These are phyloP conservation scores for Alfaro cultratus DNA, from an alignment of 2,797 vertebrate species.

Conservation along the genomic window DNA sequence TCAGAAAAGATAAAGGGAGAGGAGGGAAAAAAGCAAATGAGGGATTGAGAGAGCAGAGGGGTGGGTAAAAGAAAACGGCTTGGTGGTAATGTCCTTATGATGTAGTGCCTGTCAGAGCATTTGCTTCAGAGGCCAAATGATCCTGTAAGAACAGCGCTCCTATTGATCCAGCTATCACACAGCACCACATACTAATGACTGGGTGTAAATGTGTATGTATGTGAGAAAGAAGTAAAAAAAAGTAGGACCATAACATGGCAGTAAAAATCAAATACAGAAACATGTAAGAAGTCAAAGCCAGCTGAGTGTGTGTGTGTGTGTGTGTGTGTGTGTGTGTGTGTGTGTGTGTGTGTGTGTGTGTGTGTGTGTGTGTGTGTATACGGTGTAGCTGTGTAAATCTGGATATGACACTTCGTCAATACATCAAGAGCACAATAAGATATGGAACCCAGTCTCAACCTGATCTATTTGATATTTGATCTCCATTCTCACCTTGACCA, in stretches of 20 bases:
- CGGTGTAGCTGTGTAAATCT: constrained; percentile 23
- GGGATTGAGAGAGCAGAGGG: constrained; percentile 22
- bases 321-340: background rate
- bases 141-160: constrained; percentile 75
- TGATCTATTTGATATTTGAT: constrained; percentile 62
- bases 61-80: constrained; percentile 10
- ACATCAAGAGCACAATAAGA: constrained; percentile 54
- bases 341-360: background rate
- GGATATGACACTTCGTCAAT: constrained; percentile 59
- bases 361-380: background rate
- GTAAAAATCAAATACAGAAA: constrained; percentile 19
- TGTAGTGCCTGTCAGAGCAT: constrained; percentile 73
- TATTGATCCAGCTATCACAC: constrained; percentile 72
- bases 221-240: background rate
- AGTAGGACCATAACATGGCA: background rate
- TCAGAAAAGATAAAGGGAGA: constrained; percentile 14
- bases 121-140: constrained; percentile 75
- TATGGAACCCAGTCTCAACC: constrained; percentile 59
- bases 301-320: background rate
- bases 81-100: constrained; percentile 80
- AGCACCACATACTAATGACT: constrained; percentile 63
- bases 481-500: constrained; percentile 65
- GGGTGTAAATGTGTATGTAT: constrained; percentile 26
- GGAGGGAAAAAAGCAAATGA: constrained; percentile 4
- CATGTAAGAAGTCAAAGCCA: background rate